Percentiles rank a stretch among this genome's conserved stretches.
phyloP scores from a whole-genome alignment of 2,888 invertebrate genomes.

The Cataglyphis altisquamis region DNA sequence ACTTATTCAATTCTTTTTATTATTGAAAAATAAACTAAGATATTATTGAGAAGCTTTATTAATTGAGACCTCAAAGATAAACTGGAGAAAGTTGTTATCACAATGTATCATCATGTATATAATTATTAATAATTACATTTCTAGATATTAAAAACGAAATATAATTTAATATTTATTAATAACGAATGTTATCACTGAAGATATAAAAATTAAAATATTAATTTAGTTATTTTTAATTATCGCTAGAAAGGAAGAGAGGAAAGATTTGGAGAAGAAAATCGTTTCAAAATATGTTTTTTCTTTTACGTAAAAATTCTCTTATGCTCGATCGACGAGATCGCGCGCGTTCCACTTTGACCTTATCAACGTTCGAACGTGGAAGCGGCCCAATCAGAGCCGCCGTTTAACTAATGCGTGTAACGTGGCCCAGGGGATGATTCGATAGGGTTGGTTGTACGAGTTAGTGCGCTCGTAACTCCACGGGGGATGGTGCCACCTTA shows the following conservation, averaged over 20 bases:
- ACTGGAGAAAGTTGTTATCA: too few species aligned
- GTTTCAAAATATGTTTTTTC: conserved; percentile 32
- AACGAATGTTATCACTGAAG: not conserved
- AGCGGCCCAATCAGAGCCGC: conserved; percentile 76
- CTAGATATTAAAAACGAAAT: too few species aligned
- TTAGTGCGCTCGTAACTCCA: conserved; percentile 68
- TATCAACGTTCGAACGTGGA: conserved; percentile 44
- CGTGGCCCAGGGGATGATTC: conserved; percentile 78
- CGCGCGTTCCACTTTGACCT: conserved; percentile 48
- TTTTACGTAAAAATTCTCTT: conserved; percentile 20
- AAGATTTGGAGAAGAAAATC: not conserved
- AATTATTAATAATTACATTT: too few species aligned
- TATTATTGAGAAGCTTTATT: too few species aligned
- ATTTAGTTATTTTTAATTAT: not conserved
- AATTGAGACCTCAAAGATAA: too few species aligned
- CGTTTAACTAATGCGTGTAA: conserved; percentile 81
- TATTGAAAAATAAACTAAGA: too few species aligned
- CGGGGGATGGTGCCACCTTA: conserved; percentile 58
- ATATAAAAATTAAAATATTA: not conserved
- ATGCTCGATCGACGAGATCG: conserved; percentile 15
- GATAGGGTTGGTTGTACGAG: conserved; percentile 59
- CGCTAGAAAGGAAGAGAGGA: not conserved
- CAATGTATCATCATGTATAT: too few species aligned
- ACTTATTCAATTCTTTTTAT: too few species aligned
- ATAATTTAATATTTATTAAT: not conserved